phyloP scores from a whole-genome alignment of 1,140 invertebrate species.

The Camponotus pennsylvanicus region DNA sequence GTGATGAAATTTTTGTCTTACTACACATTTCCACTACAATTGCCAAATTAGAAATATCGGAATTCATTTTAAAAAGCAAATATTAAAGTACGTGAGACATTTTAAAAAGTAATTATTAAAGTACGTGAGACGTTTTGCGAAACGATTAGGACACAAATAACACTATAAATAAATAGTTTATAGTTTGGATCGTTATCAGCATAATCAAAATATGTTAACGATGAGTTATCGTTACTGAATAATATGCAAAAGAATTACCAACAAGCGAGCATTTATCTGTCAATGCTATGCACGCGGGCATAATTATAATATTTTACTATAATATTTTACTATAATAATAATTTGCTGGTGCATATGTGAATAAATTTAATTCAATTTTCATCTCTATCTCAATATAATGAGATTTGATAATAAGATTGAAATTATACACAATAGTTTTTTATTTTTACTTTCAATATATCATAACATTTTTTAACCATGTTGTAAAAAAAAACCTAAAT shows the following conservation, averaged over 20 bases:
- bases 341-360: neutral
- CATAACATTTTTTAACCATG: neutral
- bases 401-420: neutral
- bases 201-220: neutral
- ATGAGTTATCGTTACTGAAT: neutral
- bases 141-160: neutral
- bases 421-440: slow-evolving; percentile 2
- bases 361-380: neutral
- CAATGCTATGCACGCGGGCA: too few relatives aligned
- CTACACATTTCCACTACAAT: too few relatives aligned
- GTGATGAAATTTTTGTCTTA: too few relatives aligned
- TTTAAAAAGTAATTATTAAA: too few relatives aligned
- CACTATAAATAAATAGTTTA: too few relatives aligned
- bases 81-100: neutral
- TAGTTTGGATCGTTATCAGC: neutral
- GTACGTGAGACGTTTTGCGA: neutral
- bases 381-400: neutral
- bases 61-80: too few relatives aligned
- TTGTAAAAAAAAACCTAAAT: slow-evolving; percentile 20
- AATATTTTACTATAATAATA: neutral
- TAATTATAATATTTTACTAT: neutral
- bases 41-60: too few relatives aligned
- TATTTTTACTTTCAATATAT: slow-evolving; percentile 15
- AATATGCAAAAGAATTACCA: neutral
- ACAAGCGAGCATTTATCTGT: neutral